Evolutionary conservation across 2,888 invertebrate species (phyloP).

Genomic region (Pristionchus japonicus): DNA sequence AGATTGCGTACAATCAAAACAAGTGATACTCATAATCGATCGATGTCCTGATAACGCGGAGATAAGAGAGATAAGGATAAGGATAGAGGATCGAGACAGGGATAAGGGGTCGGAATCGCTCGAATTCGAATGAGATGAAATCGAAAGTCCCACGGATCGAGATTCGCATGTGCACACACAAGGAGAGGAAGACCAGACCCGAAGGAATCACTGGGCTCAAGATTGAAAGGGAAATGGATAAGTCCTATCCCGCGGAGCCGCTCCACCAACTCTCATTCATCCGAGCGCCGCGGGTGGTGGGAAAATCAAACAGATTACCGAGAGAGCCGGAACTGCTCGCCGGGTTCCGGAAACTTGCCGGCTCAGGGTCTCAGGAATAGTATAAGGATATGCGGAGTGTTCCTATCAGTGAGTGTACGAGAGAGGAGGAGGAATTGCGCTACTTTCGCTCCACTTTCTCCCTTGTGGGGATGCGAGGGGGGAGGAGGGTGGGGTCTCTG

Average conservation of each 20-base stretch:
- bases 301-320: neutral
- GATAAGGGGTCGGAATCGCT: neutral
- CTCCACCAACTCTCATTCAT: neutral
- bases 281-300: neutral
- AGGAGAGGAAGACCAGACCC: neutral
- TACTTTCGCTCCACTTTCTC: conserved; percentile 8
- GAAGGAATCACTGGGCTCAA: neutral
- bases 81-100: no score
- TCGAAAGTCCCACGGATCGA: neutral
- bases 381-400: neutral
- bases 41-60: neutral
- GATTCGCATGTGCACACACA: neutral
- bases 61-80: neutral
- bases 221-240: conserved; percentile 9
- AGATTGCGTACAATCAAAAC: neutral
- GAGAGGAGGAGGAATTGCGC: neutral
- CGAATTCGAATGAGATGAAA: neutral
- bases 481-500: neutral
- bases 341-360: neutral
- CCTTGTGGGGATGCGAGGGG: neutral
- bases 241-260: neutral
- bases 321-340: neutral
- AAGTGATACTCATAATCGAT: neutral
- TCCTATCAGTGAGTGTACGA: neutral
- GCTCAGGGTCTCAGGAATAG: neutral